Percentiles rank a stretch among this genome's conserved stretches.
Conservation (phyloP, 2,888 invertebrate species). For the Seira ritae region DNA sequence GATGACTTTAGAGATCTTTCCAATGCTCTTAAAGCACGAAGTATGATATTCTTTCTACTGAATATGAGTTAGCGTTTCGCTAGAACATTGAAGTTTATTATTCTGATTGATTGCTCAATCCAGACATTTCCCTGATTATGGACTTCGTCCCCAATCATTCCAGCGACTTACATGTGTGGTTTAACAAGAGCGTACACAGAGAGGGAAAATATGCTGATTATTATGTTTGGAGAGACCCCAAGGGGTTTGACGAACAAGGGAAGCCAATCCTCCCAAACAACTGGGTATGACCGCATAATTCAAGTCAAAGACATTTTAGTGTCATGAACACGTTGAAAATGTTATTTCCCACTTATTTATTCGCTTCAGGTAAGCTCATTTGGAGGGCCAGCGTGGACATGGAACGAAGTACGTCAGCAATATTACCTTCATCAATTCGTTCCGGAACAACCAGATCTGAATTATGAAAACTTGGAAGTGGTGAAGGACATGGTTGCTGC, state of each 20-base stretch:
- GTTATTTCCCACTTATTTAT: neutral
- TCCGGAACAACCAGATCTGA: constrained; percentile 85
- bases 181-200: constrained; percentile 80
- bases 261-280: constrained; percentile 73
- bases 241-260: constrained; percentile 71
- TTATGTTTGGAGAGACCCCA: constrained; percentile 85
- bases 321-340: neutral
- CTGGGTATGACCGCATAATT: constrained; percentile 55
- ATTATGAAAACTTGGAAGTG: constrained; percentile 84
- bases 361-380: constrained; percentile 79
- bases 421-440: constrained; percentile 89
- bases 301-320: too few relatives aligned
- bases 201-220: constrained; percentile 82
- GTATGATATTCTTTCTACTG: constrained; percentile 67
- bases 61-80: neutral
- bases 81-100: neutral
- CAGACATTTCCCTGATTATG: constrained; percentile 81
- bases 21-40: constrained; percentile 77
- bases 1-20: constrained; percentile 72
- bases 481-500: constrained; percentile 81
- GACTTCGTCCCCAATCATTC: constrained; percentile 84
- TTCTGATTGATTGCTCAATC: neutral
- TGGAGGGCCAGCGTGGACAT: constrained; percentile 86
- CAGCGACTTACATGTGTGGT: constrained; percentile 82
- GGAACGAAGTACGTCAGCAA: constrained; percentile 81